Conservation (phyloP, 2,797 vertebrate species). For the Eidolon dupreanum region DNA sequence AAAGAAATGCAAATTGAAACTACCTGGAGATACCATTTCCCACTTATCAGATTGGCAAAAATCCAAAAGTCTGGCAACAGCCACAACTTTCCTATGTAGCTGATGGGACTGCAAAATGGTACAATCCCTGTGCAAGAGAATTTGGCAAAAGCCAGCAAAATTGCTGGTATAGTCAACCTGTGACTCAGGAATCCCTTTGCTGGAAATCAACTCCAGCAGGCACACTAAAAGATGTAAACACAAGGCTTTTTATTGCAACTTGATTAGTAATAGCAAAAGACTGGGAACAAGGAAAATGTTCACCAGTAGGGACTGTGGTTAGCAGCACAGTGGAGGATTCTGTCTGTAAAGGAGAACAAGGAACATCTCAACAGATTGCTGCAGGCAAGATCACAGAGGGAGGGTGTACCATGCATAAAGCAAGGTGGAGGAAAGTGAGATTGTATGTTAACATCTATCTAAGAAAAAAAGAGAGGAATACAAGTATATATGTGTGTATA, state of each 20-base stretch:
- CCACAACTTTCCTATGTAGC: background rate
- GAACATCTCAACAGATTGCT: background rate
- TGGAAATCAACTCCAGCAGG: background rate
- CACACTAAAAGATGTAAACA: background rate
- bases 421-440: background rate
- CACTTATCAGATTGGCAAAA: slow-evolving; percentile 15
- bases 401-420: rapidly evolving
- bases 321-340: background rate
- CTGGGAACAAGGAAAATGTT: background rate
- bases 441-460: background rate
- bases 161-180: background rate
- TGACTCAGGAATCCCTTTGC: background rate
- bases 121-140: background rate
- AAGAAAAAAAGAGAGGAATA: background rate
- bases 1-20: slow-evolving; percentile 42
- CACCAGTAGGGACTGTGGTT: background rate
- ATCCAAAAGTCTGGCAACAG: background rate
- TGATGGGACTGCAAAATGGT: background rate
- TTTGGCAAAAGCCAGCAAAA: background rate
- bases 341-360: background rate
- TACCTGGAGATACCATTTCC: background rate
- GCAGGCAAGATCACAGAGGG: rapidly evolving
- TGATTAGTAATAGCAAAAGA: background rate
- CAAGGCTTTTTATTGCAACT: background rate
- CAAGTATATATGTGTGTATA: background rate